Evolutionary conservation across 2,888 invertebrate genomes (phyloP).

Genomic region (Leptura quadrifasciata): DNA sequence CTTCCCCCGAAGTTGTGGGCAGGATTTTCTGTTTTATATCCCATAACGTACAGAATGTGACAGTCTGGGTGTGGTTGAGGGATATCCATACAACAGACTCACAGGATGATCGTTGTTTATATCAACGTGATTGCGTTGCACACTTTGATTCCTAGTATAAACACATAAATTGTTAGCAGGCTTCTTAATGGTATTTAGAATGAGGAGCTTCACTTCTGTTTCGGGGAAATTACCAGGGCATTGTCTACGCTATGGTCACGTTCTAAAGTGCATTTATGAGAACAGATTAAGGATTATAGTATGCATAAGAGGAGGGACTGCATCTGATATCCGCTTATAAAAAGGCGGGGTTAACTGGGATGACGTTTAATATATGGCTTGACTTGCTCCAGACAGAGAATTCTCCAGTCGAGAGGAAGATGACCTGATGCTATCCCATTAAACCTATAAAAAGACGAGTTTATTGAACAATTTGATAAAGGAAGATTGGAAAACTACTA

Average conservation of each 20-base stretch:
- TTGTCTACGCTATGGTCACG: conserved; percentile 59
- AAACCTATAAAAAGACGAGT: conserved; percentile 67
- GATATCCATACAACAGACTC: conserved; percentile 72
- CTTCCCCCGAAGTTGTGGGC: conserved; percentile 72
- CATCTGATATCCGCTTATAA: conserved; percentile 68
- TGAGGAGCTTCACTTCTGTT: conserved; percentile 50
- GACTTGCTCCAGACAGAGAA: conserved; percentile 57
- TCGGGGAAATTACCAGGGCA: conserved; percentile 28
- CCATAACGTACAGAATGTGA: conserved; percentile 77
- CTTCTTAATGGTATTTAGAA: conserved; percentile 50
- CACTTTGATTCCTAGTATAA: conserved; percentile 60
- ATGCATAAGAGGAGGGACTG: conserved; percentile 69
- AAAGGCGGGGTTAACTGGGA: conserved; percentile 70
- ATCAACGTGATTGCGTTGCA: conserved; percentile 63
- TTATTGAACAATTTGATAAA: conserved; percentile 67
- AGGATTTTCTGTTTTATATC: conserved; percentile 73
- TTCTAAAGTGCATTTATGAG: conserved; percentile 61
- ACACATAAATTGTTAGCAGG: conserved; percentile 62
- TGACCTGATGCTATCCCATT: conserved; percentile 60
- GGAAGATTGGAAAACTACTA: conserved; percentile 66
- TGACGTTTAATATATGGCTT: conserved; percentile 65
- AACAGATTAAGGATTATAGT: conserved; percentile 63
- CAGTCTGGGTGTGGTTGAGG: conserved; percentile 77
- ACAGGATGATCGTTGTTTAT: conserved; percentile 58
- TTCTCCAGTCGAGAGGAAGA: conserved; percentile 46